Conservation (phyloP, 2,797 vertebrate species). For the Hapalemur alaotrensis region DNA sequence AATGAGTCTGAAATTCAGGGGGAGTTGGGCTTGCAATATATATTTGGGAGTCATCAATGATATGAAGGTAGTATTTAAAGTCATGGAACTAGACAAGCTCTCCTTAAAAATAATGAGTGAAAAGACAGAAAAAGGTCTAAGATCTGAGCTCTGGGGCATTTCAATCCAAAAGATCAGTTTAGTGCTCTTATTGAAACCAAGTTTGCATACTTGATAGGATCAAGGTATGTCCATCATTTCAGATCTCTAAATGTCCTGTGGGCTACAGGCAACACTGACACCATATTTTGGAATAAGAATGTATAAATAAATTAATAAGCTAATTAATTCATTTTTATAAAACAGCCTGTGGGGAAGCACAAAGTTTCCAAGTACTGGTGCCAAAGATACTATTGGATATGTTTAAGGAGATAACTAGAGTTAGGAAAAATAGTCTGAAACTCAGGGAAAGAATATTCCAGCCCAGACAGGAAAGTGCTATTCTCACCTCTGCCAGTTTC, state of each 20-base stretch:
- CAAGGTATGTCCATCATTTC: conserved; percentile 24
- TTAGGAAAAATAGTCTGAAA: conserved; percentile 15
- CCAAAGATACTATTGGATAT: conserved; percentile 50
- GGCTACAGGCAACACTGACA: not conserved
- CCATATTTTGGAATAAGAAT: conserved; percentile 51
- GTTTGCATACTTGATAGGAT: not conserved
- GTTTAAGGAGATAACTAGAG: not conserved
- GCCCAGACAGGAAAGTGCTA: not conserved
- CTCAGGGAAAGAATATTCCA: conserved; percentile 26
- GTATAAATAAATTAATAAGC: conserved; percentile 43
- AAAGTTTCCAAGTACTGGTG: conserved; percentile 41
- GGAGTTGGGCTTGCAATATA: not conserved
- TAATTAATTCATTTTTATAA: conserved; percentile 49
- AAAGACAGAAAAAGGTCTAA: not conserved
- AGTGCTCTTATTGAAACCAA: not conserved
- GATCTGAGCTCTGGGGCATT: not conserved
- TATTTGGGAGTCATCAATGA: not conserved
- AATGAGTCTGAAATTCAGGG: conserved; percentile 22
- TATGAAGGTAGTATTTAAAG: conserved; percentile 5
- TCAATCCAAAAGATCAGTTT: not conserved
- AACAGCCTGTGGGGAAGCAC: conserved; percentile 22
- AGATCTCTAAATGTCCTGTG: conserved; percentile 26
- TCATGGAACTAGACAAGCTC: not conserved
- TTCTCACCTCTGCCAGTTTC: not conserved
- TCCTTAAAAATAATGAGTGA: conserved; percentile 1